Evolutionary conservation across 2,113 vertebrate genomes (phyloP), one percentile per base, ranked within the genome.

Genomic region (Hystrix brachyura): DNA sequence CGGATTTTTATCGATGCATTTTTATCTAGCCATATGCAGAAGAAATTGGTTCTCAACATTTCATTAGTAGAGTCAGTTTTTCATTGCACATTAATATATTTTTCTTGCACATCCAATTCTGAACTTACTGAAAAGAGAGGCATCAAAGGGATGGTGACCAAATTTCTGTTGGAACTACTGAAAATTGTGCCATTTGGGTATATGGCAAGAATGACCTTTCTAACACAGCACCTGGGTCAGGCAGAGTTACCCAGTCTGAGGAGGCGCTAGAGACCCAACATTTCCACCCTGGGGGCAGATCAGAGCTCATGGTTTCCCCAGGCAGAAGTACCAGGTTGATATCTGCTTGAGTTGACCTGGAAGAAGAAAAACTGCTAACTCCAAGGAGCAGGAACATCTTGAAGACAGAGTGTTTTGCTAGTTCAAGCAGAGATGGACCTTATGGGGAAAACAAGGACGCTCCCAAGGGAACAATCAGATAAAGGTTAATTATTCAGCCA

Each of bases 41-140:
- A 95, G 79, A 96, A 85, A 90, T 71, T 14, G 10, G 29, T 60
- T 90, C 38, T 93, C 48, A 9, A 74, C 78, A 90, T 80, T 83
- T 32, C 81, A 67, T 25, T 69, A 88, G 64, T 64, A 72, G 87
- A 76, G 85, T 7, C 53, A 48, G 69, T 62, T 79, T 81, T 19
- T 21, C 38, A 55, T 80, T 65, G 74, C 46, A 76, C 67, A 74
- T 34, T 59, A 46, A 94, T 59, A 72, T 71, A 78, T 27, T 62
- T 82, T 25, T 81, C 19, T n/a, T 79, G 48, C 23, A 93, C 55
- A 59, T 38, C 21, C 14, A 85, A 43, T 78, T 88, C 23, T 81
- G 72, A 96, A 92, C 17, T 29, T 11, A 71, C 13, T 46, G 9
- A 95, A 62, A 64, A 86, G 2, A 27, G 65, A 95, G 25, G 60